Percentiles rank a stretch among this genome's conserved stretches.
These are phyloP conservation scores for Pentalonia nigronervosa DNA, from an alignment of 1,140 invertebrate species.

Conservation along the genomic window DNA sequence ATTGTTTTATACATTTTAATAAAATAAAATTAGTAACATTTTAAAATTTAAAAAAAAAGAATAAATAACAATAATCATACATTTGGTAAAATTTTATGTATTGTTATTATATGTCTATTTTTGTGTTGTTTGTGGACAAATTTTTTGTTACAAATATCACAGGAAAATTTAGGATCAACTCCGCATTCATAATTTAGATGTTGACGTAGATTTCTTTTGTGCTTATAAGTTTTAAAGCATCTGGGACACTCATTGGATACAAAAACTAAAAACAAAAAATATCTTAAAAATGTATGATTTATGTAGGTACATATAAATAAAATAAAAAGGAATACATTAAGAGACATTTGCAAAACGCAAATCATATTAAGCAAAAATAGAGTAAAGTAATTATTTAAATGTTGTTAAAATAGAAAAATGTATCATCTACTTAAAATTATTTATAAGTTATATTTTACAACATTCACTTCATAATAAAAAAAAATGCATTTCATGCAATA, in stretches of 20 bases:
- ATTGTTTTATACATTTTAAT: neutral
- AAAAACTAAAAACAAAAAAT: constrained; percentile 42
- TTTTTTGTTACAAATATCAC: constrained; percentile 60
- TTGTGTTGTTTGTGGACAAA: constrained; percentile 52
- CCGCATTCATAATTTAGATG: constrained; percentile 59
- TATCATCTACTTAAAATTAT: constrained; percentile 15
- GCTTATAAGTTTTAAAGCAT: constrained; percentile 60
- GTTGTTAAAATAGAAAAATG: neutral
- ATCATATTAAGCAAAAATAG: neutral
- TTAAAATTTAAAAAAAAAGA: neutral
- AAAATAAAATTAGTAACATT: neutral
- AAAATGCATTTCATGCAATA: neutral
- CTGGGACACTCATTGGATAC: constrained; percentile 45
- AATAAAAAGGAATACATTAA: neutral
- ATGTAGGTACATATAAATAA: neutral
- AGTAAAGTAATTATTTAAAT: neutral
- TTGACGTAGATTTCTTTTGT: constrained; percentile 59
- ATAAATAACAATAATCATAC: neutral
- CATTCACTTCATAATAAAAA: neutral
- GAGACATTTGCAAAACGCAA: neutral
- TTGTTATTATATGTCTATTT: constrained; percentile 36
- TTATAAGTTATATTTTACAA: neutral
- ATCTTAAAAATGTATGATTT: neutral
- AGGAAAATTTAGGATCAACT: constrained; percentile 47
- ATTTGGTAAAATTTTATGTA: constrained; percentile 37